Evolutionary conservation across 2,797 vertebrate genomes (phyloP).

Genomic region (Catostomus latipinnis): DNA sequence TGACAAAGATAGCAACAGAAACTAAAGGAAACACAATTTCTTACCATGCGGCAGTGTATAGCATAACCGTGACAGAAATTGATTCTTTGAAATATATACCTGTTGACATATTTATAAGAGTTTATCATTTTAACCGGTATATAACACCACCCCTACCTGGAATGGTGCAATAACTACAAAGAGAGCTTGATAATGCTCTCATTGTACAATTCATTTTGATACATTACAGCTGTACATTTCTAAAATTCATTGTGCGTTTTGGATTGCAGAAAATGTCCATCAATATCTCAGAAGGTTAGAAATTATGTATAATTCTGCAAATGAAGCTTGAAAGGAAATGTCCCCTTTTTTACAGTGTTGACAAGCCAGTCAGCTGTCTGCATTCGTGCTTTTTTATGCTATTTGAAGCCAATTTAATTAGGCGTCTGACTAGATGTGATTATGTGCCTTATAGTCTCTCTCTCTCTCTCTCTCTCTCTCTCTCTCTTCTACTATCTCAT

Average conservation of each 20-base stretch:
- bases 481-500: neutral
- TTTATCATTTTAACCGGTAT: too few species aligned
- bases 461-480: neutral
- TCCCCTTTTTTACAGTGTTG: conserved; percentile 1
- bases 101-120: too few species aligned
- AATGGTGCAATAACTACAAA: neutral
- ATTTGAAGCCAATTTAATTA: conserved; percentile 42
- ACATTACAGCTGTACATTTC: neutral
- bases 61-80: too few species aligned
- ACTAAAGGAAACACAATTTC: too few species aligned
- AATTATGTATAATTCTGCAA: conserved; percentile 32
- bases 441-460: conserved; percentile 6
- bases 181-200: neutral
- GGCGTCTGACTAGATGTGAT: conserved; percentile 34
- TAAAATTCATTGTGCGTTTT: neutral
- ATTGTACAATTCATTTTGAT: neutral
- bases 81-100: too few species aligned
- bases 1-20: too few species aligned
- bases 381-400: conserved; percentile 27
- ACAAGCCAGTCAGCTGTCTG: conserved; percentile 29
- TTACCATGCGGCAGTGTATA: too few species aligned
- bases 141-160: neutral
- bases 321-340: conserved; percentile 25
- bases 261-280: neutral
- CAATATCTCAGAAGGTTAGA: conserved; percentile 21